Evolutionary conservation across 2,113 vertebrate species (phyloP).

Genomic region (Tyto alba): DNA sequence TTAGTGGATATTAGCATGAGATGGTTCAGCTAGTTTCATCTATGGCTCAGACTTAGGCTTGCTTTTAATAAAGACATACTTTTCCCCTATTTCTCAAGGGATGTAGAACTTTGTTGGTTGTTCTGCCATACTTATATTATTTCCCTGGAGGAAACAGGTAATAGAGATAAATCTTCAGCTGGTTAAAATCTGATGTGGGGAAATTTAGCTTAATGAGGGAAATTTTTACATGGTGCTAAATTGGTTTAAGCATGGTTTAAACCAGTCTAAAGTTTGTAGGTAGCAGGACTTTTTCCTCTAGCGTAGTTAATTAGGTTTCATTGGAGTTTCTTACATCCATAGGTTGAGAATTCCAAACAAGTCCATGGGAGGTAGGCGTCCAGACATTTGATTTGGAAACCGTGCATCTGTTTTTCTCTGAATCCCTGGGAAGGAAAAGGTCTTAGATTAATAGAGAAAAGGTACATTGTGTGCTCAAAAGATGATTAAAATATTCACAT

Average conservation of each 20-base stretch:
- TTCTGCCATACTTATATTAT: not conserved
- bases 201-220: not conserved
- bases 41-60: not conserved
- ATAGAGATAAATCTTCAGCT: not conserved
- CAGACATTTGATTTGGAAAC: not conserved
- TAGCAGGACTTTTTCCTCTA: not conserved
- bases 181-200: not conserved
- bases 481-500: not conserved
- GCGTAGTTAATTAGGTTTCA: not conserved
- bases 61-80: not conserved
- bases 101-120: not conserved
- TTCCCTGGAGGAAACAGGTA: not conserved
- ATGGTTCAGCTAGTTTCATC: not conserved
- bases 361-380: not conserved
- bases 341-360: not conserved
- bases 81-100: not conserved
- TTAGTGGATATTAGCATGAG: not conserved
- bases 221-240: not conserved
- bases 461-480: not conserved
- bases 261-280: not conserved
- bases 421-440: not conserved
- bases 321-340: not conserved
- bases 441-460: not conserved
- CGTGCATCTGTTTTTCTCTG: not conserved
- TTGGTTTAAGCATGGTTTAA: slow-evolving; percentile 33